These are phyloP conservation scores for Achlya flavicornis DNA, from an alignment of 2,888 invertebrate genomes.

Conservation along the genomic window DNA sequence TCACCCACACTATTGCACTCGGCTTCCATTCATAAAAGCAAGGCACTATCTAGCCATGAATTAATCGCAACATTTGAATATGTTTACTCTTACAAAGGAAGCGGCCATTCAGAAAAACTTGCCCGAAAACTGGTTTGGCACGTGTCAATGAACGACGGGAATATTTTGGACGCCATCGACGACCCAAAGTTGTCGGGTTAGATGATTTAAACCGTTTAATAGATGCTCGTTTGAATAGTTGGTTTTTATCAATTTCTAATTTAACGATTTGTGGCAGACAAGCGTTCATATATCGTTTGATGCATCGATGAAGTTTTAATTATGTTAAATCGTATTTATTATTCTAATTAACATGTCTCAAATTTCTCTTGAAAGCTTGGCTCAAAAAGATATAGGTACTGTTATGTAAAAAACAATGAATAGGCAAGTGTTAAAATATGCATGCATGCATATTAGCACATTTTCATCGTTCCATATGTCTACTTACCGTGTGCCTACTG, in stretches of 20 bases:
- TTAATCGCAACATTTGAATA: slow-evolving; percentile 84
- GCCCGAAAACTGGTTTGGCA: slow-evolving; percentile 80
- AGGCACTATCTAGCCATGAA: slow-evolving; percentile 81
- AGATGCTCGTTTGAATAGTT: slow-evolving; percentile 64
- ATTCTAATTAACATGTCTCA: neutral
- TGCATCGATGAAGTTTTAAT: slow-evolving; percentile 1
- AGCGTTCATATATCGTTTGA: neutral
- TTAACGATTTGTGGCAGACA: slow-evolving; percentile 51
- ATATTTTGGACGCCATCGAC: slow-evolving; percentile 76
- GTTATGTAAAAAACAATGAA: slow-evolving; percentile 22
- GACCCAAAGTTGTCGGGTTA: slow-evolving; percentile 59
- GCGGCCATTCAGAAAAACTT: slow-evolving; percentile 81
- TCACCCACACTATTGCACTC: slow-evolving; percentile 63
- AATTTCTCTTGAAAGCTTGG: neutral
- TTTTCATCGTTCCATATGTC: slow-evolving; percentile 20
- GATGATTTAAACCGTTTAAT: slow-evolving; percentile 78
- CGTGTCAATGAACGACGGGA: slow-evolving; percentile 83
- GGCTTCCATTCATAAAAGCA: slow-evolving; percentile 81
- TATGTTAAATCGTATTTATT: neutral
- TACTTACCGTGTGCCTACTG: slow-evolving; percentile 15
- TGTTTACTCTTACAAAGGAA: slow-evolving; percentile 82
- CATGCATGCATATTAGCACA: slow-evolving; percentile 30
- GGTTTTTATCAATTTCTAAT: slow-evolving; percentile 62
- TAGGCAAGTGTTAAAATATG: slow-evolving; percentile 25
- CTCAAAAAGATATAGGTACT: slow-evolving; percentile 10